Evolutionary conservation across 1,140 invertebrate genomes (phyloP), one percentile per base, ranked within the genome.

Genomic region (Trialeurodes vaporariorum): DNA sequence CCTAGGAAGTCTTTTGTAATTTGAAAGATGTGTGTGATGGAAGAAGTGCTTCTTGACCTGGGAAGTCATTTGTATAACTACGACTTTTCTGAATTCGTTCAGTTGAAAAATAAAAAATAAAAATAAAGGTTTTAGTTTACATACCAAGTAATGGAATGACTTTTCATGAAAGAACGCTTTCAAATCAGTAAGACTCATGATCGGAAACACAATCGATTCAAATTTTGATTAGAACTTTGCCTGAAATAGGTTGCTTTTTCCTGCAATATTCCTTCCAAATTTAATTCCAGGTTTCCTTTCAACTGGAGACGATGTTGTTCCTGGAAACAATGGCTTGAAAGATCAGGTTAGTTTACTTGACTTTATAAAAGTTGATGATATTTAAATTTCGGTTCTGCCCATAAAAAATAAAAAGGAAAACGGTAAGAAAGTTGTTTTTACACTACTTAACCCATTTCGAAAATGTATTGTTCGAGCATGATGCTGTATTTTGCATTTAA

Each of bases 301-400:
- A 22, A 77, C 83, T 0, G 79, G 80, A 67, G 82, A 79, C 13
- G 73, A 76, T 0, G 79, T 81, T 60, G 77, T 80, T 0, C 80
- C 82, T 1, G 85, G 86, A 12, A 88, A 88, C 72, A 82, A 81
- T 66, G 86, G 84, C 0, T 73, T 87, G 1, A 81, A 84, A 74
- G 87, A 89, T 72, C 83, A 86, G 68, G 76, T 49, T 17, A 49
- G 34, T 49, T 17, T 17, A 49, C 5, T 49, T 17, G 5, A 49
- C 17, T 49, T 49, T 84, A 0, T 72, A 81, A 73, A 9, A 49
- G 40, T 61, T n/a, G n/a, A n/a, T n/a, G n/a, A n/a, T n/a, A n/a
- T n/a, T n/a, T n/a, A n/a, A n/a, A 63, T n/a, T 70, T 68, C 58
- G 67, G 61, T 64, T 40, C 60, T 24, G 59, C n/a, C 49, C 65